Evolutionary conservation across 2,888 invertebrate genomes (phyloP), one percentile per base, ranked within the genome.

Genomic region (Apotomis turbidana): DNA sequence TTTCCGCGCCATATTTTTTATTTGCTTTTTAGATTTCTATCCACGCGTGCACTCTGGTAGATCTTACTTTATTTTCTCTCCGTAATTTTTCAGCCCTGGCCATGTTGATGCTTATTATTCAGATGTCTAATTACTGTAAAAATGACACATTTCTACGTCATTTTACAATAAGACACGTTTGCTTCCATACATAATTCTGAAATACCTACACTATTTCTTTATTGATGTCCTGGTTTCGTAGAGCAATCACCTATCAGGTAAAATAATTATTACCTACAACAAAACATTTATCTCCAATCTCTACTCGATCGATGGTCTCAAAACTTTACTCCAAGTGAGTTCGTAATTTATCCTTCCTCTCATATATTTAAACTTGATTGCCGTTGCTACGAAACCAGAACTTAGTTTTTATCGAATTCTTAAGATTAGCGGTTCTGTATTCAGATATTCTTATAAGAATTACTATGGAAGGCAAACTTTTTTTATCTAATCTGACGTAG

Each of bases 1-100:
- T 66, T 44, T 46, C 15, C 44, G n/a, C n/a, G 15, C 15, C 12
- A 41, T 5, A 27, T 44, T 68, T 60, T 51, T 64, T 12, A 38
- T 71, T 67, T 51, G 71, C 71, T 71, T 71, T 60, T 66, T 71
- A 61, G 46, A 44, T 15, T 15, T 36, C 59, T 51, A 36, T 61
- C 12, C 36, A 13, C 52, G 36, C 8, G 12, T 60, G 66, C 8
- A 51, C 12, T 38, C 49, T 41, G 4, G 52, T 58, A 58, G 62
- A 52, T 61, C 5, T 38, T 41, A 4, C 51, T 12, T 12, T 59
- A 8, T 51, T 36, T 8, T 49, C 41, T 5, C 49, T 36, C 4
- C 6, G 3, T 1, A 5, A 41, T 5, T 38, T 15, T 38, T n/a
- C 60, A 27, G 12, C 6, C 55, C 6, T 55, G 46, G 15, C 64